These are phyloP conservation scores for Nephotettix cincticeps DNA, from an alignment of 1,140 invertebrate species.

Conservation along the genomic window DNA sequence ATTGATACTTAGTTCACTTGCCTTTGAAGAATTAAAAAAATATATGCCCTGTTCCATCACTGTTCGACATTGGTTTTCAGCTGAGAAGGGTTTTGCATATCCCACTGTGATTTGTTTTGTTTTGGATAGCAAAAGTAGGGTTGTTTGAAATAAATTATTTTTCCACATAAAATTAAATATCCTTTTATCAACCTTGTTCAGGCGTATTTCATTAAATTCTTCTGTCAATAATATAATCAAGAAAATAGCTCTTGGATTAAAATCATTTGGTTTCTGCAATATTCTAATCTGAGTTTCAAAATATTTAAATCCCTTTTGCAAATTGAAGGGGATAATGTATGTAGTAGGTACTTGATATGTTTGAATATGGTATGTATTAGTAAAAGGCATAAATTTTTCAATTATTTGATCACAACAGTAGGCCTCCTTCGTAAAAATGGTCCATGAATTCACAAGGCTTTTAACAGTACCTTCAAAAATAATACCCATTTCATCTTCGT, in stretches of 20 bases:
- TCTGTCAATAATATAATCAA: not conserved
- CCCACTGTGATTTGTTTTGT: not conserved
- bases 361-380: not conserved
- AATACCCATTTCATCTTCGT: not conserved
- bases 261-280: not conserved
- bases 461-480: not conserved
- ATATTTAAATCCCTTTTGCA: not conserved
- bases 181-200: not conserved
- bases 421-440: not conserved
- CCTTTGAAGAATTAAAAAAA: no score
- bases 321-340: not conserved
- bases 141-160: not conserved
- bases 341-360: not conserved
- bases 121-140: not conserved
- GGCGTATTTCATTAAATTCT: not conserved
- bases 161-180: not conserved
- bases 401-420: conserved; percentile 4
- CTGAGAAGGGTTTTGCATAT: not conserved
- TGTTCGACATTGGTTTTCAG: not conserved
- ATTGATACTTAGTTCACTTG: not conserved
- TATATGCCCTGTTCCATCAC: not conserved
- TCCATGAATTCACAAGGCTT: not conserved
- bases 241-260: not conserved
- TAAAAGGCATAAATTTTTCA: not conserved
- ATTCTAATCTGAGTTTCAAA: not conserved